Evolutionary conservation across 2,888 invertebrate species (phyloP).

Genomic region (Masnerella sp.): DNA sequence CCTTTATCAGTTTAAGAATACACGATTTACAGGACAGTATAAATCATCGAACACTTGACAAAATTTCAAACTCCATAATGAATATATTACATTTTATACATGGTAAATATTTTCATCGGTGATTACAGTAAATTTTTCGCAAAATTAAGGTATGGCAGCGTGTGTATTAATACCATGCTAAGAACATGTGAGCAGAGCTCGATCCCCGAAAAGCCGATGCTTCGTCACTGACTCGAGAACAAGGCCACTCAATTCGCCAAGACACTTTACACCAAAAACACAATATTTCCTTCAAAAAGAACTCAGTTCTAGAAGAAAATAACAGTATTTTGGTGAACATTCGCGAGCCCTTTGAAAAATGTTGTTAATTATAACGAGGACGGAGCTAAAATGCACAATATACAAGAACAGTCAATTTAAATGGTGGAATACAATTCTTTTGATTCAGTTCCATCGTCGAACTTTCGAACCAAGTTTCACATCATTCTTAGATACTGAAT

Average conservation of each 20-base stretch:
- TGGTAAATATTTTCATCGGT: neutral
- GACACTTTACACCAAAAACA: constrained; percentile 65
- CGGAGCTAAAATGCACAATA: constrained; percentile 71
- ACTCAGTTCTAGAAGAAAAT: constrained; percentile 66
- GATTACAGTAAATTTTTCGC: too few relatives aligned
- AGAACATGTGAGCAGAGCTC: constrained; percentile 62
- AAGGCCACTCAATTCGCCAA: constrained; percentile 72
- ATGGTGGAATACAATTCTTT: neutral
- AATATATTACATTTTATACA: neutral
- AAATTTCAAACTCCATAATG: too few relatives aligned
- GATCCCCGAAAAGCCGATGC: constrained; percentile 65
- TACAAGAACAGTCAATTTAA: constrained; percentile 37
- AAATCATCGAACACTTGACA: too few relatives aligned
- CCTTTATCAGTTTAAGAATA: constrained; percentile 16
- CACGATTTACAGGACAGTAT: too few relatives aligned
- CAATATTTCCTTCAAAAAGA: constrained; percentile 70
- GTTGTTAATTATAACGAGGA: constrained; percentile 67
- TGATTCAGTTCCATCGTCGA: neutral
- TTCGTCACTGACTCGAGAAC: constrained; percentile 71
- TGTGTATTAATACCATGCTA: constrained; percentile 39
- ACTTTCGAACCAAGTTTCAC: too few relatives aligned
- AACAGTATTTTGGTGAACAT: constrained; percentile 40
- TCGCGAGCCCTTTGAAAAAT: constrained; percentile 37
- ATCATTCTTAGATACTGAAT: neutral
- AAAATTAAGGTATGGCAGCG: constrained; percentile 31